Conservation (phyloP, 2,113 vertebrate genomes). For the Nothobranchius furzeri region DNA sequence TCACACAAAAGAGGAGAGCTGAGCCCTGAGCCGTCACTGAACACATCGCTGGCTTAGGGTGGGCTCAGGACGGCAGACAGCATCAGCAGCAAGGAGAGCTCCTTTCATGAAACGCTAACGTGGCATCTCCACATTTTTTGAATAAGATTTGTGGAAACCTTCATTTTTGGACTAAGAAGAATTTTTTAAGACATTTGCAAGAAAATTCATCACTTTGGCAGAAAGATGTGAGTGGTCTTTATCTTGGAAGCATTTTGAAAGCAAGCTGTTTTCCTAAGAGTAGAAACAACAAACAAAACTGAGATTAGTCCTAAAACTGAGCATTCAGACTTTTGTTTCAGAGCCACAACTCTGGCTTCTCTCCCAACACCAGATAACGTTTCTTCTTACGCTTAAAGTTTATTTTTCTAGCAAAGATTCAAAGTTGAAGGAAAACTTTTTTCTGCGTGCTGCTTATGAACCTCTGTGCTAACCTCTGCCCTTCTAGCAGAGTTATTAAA, state of each 20-base stretch:
- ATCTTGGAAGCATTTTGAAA: background rate
- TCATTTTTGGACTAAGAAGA: background rate
- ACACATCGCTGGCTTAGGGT: background rate
- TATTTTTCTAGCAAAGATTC: conserved; percentile 1
- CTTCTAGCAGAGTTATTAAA: conserved; percentile 39
- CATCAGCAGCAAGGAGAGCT: background rate
- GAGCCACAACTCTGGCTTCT: background rate
- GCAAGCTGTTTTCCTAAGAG: too few species aligned
- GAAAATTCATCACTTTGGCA: background rate
- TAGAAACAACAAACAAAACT: too few species aligned
- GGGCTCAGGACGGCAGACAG: background rate
- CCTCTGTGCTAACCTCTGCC: conserved; percentile 39
- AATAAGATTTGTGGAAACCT: background rate
- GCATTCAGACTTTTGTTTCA: too few species aligned
- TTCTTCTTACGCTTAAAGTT: background rate
- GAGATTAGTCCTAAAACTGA: too few species aligned
- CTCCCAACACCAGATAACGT: background rate
- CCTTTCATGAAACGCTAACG: too few species aligned
- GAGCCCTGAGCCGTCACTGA: background rate
- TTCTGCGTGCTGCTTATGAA: conserved; percentile 22
- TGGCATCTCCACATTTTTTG: background rate
- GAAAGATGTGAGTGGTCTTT: background rate
- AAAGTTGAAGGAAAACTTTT: conserved; percentile 39
- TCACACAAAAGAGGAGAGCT: background rate
- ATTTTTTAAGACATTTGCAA: too few species aligned